Evolutionary conservation across 1,140 invertebrate species (phyloP).

Genomic region (Drosophila nigrodunni): DNA sequence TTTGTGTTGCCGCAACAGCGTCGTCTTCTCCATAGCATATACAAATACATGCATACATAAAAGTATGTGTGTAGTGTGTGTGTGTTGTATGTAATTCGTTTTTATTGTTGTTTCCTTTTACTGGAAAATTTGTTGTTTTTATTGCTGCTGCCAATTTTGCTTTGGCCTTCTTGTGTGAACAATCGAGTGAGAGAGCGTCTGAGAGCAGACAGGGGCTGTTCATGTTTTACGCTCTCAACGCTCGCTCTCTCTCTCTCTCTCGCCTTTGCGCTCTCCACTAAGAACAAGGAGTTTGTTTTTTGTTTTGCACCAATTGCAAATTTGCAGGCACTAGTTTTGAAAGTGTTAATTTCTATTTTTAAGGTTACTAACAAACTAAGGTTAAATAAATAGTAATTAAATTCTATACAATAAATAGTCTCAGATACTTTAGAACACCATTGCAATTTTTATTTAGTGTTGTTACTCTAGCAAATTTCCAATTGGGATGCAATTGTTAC

Average conservation of each 20-base stretch:
- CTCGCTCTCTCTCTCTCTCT: slow-evolving; percentile 23
- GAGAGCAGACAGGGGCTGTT: slow-evolving; percentile 10
- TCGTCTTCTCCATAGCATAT: slow-evolving; percentile 27
- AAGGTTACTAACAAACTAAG: not conserved
- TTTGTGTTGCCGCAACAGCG: slow-evolving; percentile 38
- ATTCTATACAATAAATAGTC: not conserved
- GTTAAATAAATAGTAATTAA: too few species aligned
- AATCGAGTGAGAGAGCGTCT: not conserved
- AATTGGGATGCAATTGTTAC: slow-evolving; percentile 23
- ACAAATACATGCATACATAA: slow-evolving; percentile 2
- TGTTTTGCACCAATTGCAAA: slow-evolving; percentile 31
- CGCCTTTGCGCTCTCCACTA: slow-evolving; percentile 3
- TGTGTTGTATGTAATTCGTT: slow-evolving; percentile 10
- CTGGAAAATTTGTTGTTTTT: slow-evolving; percentile 50
- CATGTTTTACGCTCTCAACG: slow-evolving; percentile 6
- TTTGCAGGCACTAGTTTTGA: not conserved
- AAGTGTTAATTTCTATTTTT: not conserved
- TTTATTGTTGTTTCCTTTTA: slow-evolving; percentile 51
- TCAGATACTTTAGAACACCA: not conserved
- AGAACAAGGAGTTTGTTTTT: slow-evolving; percentile 30
- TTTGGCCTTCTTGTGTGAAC: slow-evolving; percentile 18
- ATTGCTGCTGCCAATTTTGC: slow-evolving; percentile 39
- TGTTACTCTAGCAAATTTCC: slow-evolving; percentile 22
- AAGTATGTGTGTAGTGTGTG: slow-evolving; percentile 1
- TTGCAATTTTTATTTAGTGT: not conserved